Percentiles rank a stretch among this genome's conserved stretches.
Conservation (phyloP, 2,797 vertebrate species). For the Manis crassicaudata region DNA sequence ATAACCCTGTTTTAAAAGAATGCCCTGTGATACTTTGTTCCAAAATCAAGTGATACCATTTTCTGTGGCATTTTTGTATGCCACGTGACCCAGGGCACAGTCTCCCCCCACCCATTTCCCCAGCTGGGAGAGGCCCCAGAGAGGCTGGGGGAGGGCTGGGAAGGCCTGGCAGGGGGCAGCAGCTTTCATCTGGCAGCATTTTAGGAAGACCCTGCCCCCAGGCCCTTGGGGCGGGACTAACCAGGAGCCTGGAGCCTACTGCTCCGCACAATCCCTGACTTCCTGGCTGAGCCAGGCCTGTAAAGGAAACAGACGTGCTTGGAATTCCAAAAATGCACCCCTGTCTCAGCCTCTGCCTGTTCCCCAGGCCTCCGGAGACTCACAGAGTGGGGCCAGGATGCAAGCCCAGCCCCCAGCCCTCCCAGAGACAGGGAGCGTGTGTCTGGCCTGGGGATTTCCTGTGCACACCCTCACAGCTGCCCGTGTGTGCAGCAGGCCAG, state of each 20-base stretch:
- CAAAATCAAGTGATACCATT: not conserved
- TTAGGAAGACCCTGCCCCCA: not conserved
- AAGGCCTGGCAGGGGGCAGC: not conserved
- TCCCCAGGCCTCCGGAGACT: not conserved
- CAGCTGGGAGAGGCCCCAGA: not conserved
- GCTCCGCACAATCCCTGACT: not conserved
- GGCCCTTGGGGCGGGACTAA: not conserved
- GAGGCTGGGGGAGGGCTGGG: not conserved
- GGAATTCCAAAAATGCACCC: constrained; percentile 74
- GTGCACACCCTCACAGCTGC: not conserved
- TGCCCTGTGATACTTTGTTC: not conserved
- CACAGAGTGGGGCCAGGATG: not conserved
- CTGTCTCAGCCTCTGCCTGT: constrained; percentile 37
- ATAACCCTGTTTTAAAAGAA: constrained; percentile 8
- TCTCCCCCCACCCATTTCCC: fast-evolving
- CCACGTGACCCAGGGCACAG: not conserved
- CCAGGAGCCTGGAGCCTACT: not conserved
- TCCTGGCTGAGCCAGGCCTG: not conserved
- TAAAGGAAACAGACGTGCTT: constrained; percentile 46
- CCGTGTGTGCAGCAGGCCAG: not conserved
- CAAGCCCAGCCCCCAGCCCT: not conserved
- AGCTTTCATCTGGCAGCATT: not conserved
- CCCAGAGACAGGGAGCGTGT: not conserved
- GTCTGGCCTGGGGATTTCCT: not conserved
- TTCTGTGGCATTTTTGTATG: not conserved